Conservation (phyloP, 2,113 vertebrate genomes). For the Chamaea fasciata region DNA sequence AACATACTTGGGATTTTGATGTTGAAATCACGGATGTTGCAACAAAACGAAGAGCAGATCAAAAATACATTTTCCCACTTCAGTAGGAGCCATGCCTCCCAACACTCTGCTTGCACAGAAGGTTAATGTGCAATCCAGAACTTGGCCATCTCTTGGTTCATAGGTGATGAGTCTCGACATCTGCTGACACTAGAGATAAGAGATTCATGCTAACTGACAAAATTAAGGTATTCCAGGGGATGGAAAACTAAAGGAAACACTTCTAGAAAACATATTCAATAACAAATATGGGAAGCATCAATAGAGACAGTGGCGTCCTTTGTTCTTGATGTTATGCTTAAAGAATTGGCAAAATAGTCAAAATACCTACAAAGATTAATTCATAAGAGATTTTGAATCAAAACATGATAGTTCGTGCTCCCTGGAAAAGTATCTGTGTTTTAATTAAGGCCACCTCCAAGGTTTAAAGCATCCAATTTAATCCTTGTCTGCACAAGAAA, state of each 20-base stretch:
- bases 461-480: not conserved
- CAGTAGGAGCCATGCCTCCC: not conserved
- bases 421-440: not conserved
- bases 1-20: constrained; percentile 13
- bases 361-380: not conserved
- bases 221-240: not conserved
- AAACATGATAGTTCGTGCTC: not conserved
- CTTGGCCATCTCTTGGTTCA: not conserved
- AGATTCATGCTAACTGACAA: not conserved
- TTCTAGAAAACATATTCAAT: not conserved
- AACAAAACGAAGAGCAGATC: not conserved
- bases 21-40: constrained; percentile 10
- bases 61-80: not conserved
- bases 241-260: not conserved
- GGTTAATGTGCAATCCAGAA: not conserved
- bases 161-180: accelerated
- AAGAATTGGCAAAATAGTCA: not conserved
- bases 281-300: not conserved
- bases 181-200: not conserved
- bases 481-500: constrained; percentile 4
- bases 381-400: not conserved
- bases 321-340: not conserved
- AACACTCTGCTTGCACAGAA: not conserved
- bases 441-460: not conserved
- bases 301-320: not conserved